Evolutionary conservation across 2,797 vertebrate genomes (phyloP).

Genomic region (Cetoscarus ocellatus): DNA sequence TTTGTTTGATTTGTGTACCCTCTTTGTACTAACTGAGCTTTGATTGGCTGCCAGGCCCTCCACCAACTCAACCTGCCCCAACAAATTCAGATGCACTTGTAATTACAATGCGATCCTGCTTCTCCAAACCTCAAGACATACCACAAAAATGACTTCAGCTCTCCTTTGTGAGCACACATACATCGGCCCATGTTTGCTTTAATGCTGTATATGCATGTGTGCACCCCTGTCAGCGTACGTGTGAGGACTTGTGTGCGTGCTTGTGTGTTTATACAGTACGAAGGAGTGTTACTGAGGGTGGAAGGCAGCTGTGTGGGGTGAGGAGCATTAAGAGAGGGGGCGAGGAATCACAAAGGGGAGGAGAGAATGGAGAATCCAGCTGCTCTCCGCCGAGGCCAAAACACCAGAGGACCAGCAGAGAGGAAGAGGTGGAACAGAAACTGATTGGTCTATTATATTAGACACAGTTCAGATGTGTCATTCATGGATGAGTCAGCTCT

Average conservation of each 20-base stretch:
- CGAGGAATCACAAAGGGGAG: conserved; percentile 59
- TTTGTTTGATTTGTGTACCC: conserved; percentile 29
- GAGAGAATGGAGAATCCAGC: conserved; percentile 74
- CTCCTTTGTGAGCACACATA: conserved; percentile 15
- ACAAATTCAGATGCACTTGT: conserved; percentile 76
- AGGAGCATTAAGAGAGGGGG: conserved; percentile 26
- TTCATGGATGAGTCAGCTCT: neutral
- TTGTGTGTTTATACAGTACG: conserved; percentile 50
- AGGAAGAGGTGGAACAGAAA: conserved; percentile 17
- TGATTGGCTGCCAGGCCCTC: conserved; percentile 63
- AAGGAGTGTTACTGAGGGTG: conserved; percentile 67
- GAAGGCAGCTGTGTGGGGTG: conserved; percentile 56
- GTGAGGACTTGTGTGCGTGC: conserved; percentile 46
- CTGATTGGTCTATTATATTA: conserved; percentile 1
- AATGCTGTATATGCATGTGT: neutral
- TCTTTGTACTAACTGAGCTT: conserved; percentile 48
- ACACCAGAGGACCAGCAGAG: conserved; percentile 35
- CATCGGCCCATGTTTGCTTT: conserved; percentile 6
- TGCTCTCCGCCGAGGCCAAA: conserved; percentile 63
- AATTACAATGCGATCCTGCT: conserved; percentile 63
- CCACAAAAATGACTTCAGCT: conserved; percentile 71
- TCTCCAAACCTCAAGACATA: conserved; percentile 69
- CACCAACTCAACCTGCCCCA: conserved; percentile 65
- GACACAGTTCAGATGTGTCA: conserved; percentile 10
- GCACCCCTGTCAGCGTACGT: conserved; percentile 19